Percentiles rank a stretch among this genome's conserved stretches.
These are phyloP conservation scores for Cataglyphis rosenhaueri DNA, from an alignment of 2,888 invertebrate species.

Conservation along the genomic window DNA sequence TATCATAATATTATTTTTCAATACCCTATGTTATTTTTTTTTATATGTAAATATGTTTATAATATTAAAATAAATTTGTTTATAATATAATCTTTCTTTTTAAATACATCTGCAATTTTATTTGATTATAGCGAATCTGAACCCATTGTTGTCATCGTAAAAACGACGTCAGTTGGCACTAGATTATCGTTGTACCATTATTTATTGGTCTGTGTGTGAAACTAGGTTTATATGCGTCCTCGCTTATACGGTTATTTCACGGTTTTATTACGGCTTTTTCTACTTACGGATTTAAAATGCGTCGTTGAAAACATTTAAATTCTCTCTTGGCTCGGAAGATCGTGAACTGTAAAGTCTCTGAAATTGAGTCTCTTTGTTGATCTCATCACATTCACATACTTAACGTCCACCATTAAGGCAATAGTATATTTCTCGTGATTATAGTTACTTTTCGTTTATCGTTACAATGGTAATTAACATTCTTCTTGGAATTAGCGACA, in stretches of 20 bases:
- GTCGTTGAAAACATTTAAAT: constrained; percentile 13
- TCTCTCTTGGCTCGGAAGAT: constrained; percentile 12
- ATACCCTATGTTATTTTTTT: neutral
- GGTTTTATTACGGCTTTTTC: constrained; percentile 35
- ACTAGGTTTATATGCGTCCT: constrained; percentile 63
- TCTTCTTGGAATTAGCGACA: neutral
- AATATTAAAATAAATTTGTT: too few species aligned
- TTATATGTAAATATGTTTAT: neutral
- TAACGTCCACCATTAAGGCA: neutral
- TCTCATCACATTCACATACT: neutral
- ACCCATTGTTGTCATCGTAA: constrained; percentile 12
- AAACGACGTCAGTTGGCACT: constrained; percentile 15
- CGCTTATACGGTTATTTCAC: constrained; percentile 24
- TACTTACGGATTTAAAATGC: constrained; percentile 32
- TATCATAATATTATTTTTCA: neutral
- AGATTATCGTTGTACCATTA: constrained; percentile 53
- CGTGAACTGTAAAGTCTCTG: neutral
- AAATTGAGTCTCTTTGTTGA: constrained; percentile 1
- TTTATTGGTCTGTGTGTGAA: constrained; percentile 60
- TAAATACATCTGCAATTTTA: neutral
- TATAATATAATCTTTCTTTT: neutral
- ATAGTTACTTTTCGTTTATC: neutral
- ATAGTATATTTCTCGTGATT: neutral
- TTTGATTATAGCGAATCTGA: neutral
- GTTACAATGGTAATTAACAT: neutral